phyloP scores from a whole-genome alignment of 92 coral and sea anemone species.

The Parazoanthus darwini region DNA sequence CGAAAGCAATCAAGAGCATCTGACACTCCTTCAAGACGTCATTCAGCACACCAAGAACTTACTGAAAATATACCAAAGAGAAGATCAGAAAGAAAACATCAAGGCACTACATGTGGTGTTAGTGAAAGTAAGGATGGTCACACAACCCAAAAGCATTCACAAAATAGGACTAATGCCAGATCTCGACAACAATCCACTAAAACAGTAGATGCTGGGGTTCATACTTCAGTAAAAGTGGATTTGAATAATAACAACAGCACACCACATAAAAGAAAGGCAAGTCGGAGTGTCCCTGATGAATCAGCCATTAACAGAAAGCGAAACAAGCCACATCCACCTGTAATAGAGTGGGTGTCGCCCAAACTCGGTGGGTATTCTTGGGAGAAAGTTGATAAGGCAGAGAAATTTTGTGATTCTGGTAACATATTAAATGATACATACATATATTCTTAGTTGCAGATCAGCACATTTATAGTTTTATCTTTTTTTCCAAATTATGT shows the following conservation, averaged over 20 bases:
- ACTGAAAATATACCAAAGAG: background rate
- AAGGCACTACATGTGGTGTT: background rate
- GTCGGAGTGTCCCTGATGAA: constrained; percentile 85
- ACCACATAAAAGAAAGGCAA: constrained; percentile 84
- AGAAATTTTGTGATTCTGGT: no score
- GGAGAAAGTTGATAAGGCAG: no score
- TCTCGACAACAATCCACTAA: constrained; percentile 13
- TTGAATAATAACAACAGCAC: constrained; percentile 12
- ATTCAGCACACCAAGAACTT: background rate
- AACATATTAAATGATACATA: no score
- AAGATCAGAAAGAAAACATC: background rate
- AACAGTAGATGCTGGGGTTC: background rate
- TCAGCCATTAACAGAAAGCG: constrained; percentile 59
- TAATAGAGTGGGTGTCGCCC: constrained; percentile 22
- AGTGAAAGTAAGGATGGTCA: no score
- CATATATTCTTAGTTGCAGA: no score
- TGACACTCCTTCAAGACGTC: background rate
- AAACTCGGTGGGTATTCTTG: background rate
- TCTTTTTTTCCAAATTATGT: no score
- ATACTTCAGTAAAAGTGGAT: constrained; percentile 35
- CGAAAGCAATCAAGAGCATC: background rate
- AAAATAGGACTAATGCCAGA: background rate
- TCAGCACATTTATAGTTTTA: no score
- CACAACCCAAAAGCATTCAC: background rate
- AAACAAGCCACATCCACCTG: constrained; percentile 47